Percentiles rank a stretch among this genome's conserved stretches.
phyloP scores from a whole-genome alignment of 2,113 vertebrate species.

The Rhineura floridana region DNA sequence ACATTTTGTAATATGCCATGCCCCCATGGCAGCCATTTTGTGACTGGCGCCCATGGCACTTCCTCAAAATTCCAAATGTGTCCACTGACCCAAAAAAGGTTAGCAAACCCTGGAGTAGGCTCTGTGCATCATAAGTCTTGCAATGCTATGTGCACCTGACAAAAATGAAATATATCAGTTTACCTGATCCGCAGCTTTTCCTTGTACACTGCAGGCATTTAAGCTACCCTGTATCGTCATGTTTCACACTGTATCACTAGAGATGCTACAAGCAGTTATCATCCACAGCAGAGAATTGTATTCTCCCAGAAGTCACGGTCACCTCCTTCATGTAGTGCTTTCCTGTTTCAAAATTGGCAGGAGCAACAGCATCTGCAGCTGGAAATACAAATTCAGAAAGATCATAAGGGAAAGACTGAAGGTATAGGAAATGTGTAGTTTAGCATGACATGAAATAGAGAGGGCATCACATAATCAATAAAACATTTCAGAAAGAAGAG shows the following conservation, averaged over 20 bases:
- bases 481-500: constrained; percentile 48
- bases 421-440: background rate
- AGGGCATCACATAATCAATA: constrained; percentile 42
- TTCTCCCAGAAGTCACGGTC: background rate
- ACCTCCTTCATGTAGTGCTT: background rate
- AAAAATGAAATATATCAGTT: background rate
- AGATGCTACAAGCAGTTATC: background rate
- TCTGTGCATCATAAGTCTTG: background rate
- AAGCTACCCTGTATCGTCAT: background rate
- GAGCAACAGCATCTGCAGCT: background rate
- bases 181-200: background rate
- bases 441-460: constrained; percentile 2
- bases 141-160: background rate
- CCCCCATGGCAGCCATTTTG: too few species aligned
- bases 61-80: too few species aligned
- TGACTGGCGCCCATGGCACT: too few species aligned
- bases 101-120: too few species aligned
- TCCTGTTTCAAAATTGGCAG: background rate
- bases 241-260: background rate
- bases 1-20: too few species aligned
- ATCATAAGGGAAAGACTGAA: constrained; percentile 11
- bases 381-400: background rate
- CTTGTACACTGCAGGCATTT: background rate
- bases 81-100: too few species aligned
- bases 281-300: background rate